These are phyloP conservation scores for Ricordea florida DNA, from an alignment of 92 coral and sea anemone species.

Conservation along the genomic window DNA sequence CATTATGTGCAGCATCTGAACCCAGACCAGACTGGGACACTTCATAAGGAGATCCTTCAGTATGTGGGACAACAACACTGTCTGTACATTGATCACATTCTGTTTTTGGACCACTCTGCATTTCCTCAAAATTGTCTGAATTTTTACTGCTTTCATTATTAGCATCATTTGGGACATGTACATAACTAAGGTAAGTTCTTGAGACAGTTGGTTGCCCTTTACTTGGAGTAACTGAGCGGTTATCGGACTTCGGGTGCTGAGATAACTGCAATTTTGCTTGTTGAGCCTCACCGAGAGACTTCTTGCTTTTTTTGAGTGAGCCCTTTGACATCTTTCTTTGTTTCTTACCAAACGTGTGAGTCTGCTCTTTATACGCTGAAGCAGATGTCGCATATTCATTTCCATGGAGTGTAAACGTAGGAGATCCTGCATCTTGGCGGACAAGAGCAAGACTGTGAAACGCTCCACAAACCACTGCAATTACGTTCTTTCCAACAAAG, in stretches of 20 bases:
- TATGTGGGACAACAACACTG: neutral
- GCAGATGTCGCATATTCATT: neutral
- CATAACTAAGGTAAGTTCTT: conserved; percentile 79
- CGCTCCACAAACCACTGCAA: conserved; percentile 81
- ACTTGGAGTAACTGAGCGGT: neutral
- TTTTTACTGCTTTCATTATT: conserved; percentile 1
- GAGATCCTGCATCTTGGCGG: conserved; percentile 15
- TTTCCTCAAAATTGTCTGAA: no score
- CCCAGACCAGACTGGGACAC: neutral
- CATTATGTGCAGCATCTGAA: neutral
- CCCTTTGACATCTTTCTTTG: conserved; percentile 4
- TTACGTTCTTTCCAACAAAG: conserved; percentile 74
- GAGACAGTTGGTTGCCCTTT: conserved; percentile 4
- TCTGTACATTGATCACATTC: no score
- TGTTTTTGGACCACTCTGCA: no score
- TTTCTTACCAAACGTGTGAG: neutral
- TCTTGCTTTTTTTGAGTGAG: neutral
- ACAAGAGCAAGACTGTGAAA: conserved; percentile 92
- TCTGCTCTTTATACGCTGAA: neutral
- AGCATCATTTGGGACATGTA: conserved; percentile 18
- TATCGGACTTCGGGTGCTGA: neutral
- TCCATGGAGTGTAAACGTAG: conserved; percentile 9
- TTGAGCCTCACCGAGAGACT: neutral
- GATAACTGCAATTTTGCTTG: no score
- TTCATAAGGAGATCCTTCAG: neutral